Evolutionary conservation across 2,888 invertebrate genomes (phyloP).

Genomic region (Diplazon laetatorius): DNA sequence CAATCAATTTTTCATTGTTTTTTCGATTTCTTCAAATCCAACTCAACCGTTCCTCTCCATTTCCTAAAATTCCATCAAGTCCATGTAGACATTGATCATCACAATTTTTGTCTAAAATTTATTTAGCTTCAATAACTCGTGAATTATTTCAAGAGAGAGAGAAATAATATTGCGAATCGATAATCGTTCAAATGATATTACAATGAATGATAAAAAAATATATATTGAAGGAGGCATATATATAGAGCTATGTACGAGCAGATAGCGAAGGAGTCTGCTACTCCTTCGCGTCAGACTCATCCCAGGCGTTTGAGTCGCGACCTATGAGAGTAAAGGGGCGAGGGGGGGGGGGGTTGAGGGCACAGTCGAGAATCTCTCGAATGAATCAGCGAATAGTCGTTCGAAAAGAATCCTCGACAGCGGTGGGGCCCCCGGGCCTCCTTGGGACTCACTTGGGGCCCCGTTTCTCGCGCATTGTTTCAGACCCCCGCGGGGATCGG

Average conservation of each 20-base stretch:
- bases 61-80: too few relatives aligned
- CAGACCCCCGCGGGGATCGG: constrained; percentile 80
- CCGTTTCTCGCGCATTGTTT: constrained; percentile 81
- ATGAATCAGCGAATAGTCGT: constrained; percentile 71
- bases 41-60: too few relatives aligned
- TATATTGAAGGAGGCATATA: background rate
- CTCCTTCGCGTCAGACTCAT: constrained; percentile 42
- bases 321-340: constrained; percentile 26
- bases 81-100: too few relatives aligned
- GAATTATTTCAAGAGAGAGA: too few relatives aligned
- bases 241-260: background rate
- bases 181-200: too few relatives aligned
- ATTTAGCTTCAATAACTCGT: too few relatives aligned
- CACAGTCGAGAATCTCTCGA: constrained; percentile 50
- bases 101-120: too few relatives aligned
- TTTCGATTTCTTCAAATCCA: too few relatives aligned
- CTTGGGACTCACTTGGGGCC: constrained; percentile 65
- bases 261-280: background rate
- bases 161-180: too few relatives aligned
- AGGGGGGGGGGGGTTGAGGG: too few relatives aligned
- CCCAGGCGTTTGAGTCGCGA: constrained; percentile 36
- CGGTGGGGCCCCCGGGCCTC: constrained; percentile 49
- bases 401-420: constrained; percentile 51
- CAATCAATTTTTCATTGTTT: too few relatives aligned
- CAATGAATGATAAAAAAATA: background rate